Evolutionary conservation across 1,140 invertebrate genomes (phyloP), one percentile per base, ranked within the genome.

Genomic region (Himalopsyche phryganea): DNA sequence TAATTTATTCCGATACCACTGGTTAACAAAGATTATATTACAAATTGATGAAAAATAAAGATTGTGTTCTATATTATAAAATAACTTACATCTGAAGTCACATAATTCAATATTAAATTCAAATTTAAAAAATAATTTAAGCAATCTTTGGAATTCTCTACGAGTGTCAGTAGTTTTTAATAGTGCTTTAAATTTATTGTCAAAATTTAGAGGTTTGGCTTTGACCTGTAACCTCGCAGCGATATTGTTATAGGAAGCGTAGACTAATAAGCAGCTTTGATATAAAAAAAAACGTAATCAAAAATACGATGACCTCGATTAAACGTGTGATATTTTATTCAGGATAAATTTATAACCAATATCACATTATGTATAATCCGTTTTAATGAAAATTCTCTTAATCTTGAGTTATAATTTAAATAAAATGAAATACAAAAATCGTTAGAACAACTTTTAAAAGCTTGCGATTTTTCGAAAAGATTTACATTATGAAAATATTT

Each of bases 181-280:
- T 40, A 15, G 11, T 40, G 38, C n/a, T 5, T 40, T 11, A 40
- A 13, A 40, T 40, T 40, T 40, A 40, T 40, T 40, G 38, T 13
- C 38, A 40, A 40, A 28, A 40, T 40, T 40, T 40, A 40, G 38
- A 13, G 38, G 38, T 40, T 40, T 40, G 38, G 38, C 15, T n/a
- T 13, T 40, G 38, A 40, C 38, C 38, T 40, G 38, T 15, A 15
- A 40, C 38, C 38, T 11, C n/a, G 5, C 4, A 15, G 15, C 38
- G 11, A 40, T 40, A n/a, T 40, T 28, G 23, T 28, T 28, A 28
- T 28, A 28, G 23, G 38, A 40, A 40, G n/a, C 38, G 38, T 5
- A n/a, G 11, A 13, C 3, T 28, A 28, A 28, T 28, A 28, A 28
- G 9, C 9, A 28, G 23, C 9, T 28, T 28, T 28, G 3, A 5